A percentile compares a stretch with the other conserved stretches of the same genome.
phyloP scores from a whole-genome alignment of 1,140 invertebrate genomes.

The Saccostrea glomerata region DNA sequence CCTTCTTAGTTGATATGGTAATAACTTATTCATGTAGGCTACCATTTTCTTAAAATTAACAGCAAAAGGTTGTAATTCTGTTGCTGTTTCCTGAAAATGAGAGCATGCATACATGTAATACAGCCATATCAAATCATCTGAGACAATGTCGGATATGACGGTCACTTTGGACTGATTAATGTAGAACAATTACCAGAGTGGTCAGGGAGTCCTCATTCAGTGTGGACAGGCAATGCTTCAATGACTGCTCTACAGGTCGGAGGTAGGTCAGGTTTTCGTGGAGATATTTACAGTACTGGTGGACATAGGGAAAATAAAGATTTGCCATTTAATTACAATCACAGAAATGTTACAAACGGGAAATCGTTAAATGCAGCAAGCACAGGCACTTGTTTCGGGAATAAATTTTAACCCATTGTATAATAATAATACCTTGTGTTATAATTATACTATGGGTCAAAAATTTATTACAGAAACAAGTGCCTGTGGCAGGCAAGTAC shows the following conservation, averaged over 20 bases:
- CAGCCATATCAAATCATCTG: too few species aligned
- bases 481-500: too few species aligned
- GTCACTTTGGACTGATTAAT: not conserved
- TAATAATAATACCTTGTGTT: too few species aligned
- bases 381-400: too few species aligned
- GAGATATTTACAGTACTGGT: constrained; percentile 75
- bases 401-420: too few species aligned
- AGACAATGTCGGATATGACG: too few species aligned
- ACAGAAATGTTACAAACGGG: too few species aligned
- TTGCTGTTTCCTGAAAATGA: constrained; percentile 74
- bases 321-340: too few species aligned
- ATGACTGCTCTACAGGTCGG: constrained; percentile 73
- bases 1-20: constrained; percentile 77
- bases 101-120: not conserved
- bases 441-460: too few species aligned
- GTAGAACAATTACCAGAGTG: constrained; percentile 67
- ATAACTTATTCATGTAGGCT: constrained; percentile 75
- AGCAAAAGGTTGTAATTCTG: constrained; percentile 73
- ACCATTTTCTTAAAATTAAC: constrained; percentile 72
- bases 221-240: constrained; percentile 69
- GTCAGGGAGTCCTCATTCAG: constrained; percentile 75
- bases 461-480: too few species aligned
- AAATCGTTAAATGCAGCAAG: too few species aligned
- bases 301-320: constrained; percentile 52
- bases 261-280: constrained; percentile 74